phyloP scores from a whole-genome alignment of 2,888 invertebrate species.

The Lasioglossum malachurum region DNA sequence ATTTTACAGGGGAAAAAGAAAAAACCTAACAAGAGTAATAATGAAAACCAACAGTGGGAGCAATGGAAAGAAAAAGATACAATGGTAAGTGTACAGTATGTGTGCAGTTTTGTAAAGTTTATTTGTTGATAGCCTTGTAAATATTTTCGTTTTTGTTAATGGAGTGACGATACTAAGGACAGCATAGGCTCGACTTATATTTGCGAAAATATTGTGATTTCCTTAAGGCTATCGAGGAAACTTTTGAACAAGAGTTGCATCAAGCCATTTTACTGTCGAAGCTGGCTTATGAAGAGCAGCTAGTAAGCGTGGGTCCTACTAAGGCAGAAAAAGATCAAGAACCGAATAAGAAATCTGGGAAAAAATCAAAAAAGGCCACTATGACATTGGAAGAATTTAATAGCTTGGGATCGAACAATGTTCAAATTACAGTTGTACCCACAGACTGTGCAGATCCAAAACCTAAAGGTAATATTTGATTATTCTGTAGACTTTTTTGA shows the following conservation, averaged over 20 bases:
- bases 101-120: slow-evolving; percentile 16
- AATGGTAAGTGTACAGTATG: slow-evolving; percentile 85
- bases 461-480: slow-evolving; percentile 72
- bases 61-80: slow-evolving; percentile 91
- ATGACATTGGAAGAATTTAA: slow-evolving; percentile 92
- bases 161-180: slow-evolving; percentile 15
- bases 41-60: slow-evolving; percentile 89
- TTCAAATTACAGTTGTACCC: slow-evolving; percentile 78
- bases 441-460: slow-evolving; percentile 66
- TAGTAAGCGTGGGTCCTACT: slow-evolving; percentile 64
- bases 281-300: slow-evolving; percentile 86
- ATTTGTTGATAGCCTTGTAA: slow-evolving; percentile 20
- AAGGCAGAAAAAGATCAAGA: slow-evolving; percentile 88
- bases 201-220: slow-evolving; percentile 63
- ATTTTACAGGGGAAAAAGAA: slow-evolving; percentile 84
- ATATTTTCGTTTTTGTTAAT: slow-evolving; percentile 18
- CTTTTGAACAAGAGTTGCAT: slow-evolving; percentile 86
- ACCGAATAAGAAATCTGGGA: slow-evolving; percentile 86
- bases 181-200: slow-evolving; percentile 35
- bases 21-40: slow-evolving; percentile 85
- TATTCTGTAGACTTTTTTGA: not conserved
- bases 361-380: slow-evolving; percentile 89
- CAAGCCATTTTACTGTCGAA: slow-evolving; percentile 91
- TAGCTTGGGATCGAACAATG: slow-evolving; percentile 85
- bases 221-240: slow-evolving; percentile 80